Evolutionary conservation across 2,888 invertebrate genomes (phyloP).

Genomic region (Drosophila fungiperda): DNA sequence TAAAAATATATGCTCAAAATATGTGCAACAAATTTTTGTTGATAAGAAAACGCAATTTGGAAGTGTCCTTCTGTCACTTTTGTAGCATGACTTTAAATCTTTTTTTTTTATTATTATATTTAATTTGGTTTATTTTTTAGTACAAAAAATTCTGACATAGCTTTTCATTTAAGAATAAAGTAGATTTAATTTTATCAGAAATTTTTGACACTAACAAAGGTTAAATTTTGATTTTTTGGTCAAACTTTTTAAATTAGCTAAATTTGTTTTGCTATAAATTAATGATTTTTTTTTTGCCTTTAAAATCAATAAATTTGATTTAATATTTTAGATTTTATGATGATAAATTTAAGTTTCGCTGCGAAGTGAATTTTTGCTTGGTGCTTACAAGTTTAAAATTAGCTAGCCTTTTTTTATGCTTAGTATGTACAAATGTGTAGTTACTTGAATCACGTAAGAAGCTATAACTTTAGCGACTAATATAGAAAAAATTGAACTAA

Average conservation of each 20-base stretch:
- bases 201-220: conserved; percentile 4
- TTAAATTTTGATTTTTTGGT: conserved; percentile 9
- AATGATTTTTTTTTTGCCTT: conserved; percentile 36
- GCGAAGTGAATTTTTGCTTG: conserved; percentile 14
- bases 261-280: conserved; percentile 10
- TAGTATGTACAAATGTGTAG: conserved; percentile 56
- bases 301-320: conserved; percentile 7
- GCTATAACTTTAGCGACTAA: conserved; percentile 47
- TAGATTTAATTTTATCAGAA: not conserved
- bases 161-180: conserved; percentile 31
- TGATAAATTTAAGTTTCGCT: conserved; percentile 6
- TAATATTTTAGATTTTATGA: conserved; percentile 27
- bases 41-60: conserved; percentile 6
- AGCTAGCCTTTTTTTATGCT: conserved; percentile 53
- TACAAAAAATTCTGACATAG: conserved; percentile 17
- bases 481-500: conserved; percentile 47
- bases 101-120: conserved; percentile 22
- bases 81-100: conserved; percentile 43
- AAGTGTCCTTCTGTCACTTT: conserved; percentile 52
- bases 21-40: not conserved
- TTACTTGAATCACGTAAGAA: conserved; percentile 25
- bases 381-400: conserved; percentile 29
- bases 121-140: conserved; percentile 38
- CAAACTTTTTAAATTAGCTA: conserved; percentile 40
- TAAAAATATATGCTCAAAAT: not conserved